Evolutionary conservation across 2,888 invertebrate genomes (phyloP), one percentile per base, ranked within the genome.

Genomic region (Nemapogon koenigi): DNA sequence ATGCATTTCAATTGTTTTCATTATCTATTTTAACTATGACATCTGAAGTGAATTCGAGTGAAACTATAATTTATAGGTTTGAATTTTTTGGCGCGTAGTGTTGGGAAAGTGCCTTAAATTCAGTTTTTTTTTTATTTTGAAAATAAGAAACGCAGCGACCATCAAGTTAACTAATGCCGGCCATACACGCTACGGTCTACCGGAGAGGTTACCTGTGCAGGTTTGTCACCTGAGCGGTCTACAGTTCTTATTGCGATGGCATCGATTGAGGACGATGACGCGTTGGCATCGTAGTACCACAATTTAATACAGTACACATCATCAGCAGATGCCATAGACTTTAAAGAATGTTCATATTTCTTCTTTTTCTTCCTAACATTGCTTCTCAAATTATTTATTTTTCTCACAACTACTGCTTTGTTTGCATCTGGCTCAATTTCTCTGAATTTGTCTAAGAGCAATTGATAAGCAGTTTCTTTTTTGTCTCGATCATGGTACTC

Each of bases 171-270:
- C n/a, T n/a, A n/a, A n/a, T n/a, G n/a, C n/a, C n/a, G n/a, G n/a
- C n/a, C n/a, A n/a, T n/a, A n/a, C n/a, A n/a, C n/a, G n/a, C n/a
- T n/a, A n/a, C n/a, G n/a, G n/a, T n/a, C n/a, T n/a, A 22, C 22
- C 22, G 22, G 22, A 22, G 22, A 22, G 22, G 22, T 22, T 6
- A 22, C 22, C 22, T 22, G 22, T 22, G 22, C 22, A 22, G 22
- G 22, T 22, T 22, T 22, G 22, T 10, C 22, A 37, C 45, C 48
- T 42, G 45, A 40, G 43, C 42, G 42, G 45, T 49, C 42, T 45
- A 47, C 43, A 43, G 45, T 49, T 45, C 37, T 46, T 41, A 46
- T 46, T 44, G 44, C 42, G 43, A 47, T 49, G 43, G 40, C 39
- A 43, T 49, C 43, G 43, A 48, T 30, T 42, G 28, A 28, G 28